phyloP scores from a whole-genome alignment of 2,888 invertebrate genomes.

The Thecocarcelia acutangulata region DNA sequence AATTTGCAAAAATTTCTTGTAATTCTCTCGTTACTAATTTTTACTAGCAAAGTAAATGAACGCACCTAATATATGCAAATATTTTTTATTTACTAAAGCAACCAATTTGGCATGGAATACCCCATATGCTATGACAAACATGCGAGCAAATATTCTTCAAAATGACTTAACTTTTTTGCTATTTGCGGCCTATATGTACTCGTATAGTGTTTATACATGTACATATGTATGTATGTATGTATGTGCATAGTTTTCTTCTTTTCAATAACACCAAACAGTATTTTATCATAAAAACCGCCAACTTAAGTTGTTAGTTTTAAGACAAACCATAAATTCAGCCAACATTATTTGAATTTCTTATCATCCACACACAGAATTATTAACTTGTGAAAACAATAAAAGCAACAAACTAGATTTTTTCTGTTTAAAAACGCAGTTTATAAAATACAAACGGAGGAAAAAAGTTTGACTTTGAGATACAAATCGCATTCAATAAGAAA shows the following conservation, averaged over 20 bases:
- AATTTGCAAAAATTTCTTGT: too few species aligned
- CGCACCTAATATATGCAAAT: too few species aligned
- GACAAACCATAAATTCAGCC: conserved; percentile 55
- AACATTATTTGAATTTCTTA: conserved; percentile 48
- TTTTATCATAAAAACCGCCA: background rate
- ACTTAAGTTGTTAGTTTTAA: background rate
- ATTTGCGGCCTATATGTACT: too few species aligned
- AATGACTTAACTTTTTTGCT: too few species aligned
- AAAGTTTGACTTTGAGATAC: conserved; percentile 63
- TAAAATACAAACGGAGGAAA: conserved; percentile 23
- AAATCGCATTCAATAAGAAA: conserved; percentile 51
- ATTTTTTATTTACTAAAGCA: too few species aligned
- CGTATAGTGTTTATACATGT: too few species aligned
- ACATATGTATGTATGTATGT: too few species aligned
- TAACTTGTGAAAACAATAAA: background rate
- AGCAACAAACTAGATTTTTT: conserved; percentile 35
- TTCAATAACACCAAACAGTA: background rate
- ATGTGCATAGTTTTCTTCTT: background rate
- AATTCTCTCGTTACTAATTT: too few species aligned
- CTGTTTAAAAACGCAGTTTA: conserved; percentile 26
- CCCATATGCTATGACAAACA: too few species aligned
- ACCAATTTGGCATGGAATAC: too few species aligned
- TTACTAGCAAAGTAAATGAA: too few species aligned
- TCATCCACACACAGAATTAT: conserved; percentile 22
- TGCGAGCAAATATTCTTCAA: too few species aligned